Conservation (phyloP, 2,113 vertebrate genomes). For the Nipponia nippon region DNA sequence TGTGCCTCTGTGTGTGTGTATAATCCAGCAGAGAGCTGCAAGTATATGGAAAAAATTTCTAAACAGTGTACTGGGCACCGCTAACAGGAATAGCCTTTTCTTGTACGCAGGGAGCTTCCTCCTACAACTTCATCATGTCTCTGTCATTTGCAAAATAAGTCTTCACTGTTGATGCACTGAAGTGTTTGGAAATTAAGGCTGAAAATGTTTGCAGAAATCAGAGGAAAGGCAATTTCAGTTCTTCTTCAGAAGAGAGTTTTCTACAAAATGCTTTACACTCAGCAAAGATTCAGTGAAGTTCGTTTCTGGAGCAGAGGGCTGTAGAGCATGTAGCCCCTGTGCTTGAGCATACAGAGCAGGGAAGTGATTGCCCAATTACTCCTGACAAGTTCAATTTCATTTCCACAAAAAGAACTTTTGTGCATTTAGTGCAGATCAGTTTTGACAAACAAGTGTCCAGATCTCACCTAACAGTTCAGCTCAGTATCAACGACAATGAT, state of each 20-base stretch:
- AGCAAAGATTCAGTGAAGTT: background rate
- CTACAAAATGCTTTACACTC: background rate
- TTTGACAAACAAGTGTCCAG: background rate
- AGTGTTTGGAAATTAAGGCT: background rate
- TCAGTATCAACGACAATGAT: rapidly evolving
- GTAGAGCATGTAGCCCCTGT: background rate
- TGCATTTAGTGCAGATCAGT: background rate
- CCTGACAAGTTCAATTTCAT: background rate
- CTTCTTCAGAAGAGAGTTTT: background rate
- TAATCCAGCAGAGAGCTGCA: background rate
- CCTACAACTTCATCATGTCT: background rate
- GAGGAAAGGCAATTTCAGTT: background rate
- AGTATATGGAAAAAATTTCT: background rate
- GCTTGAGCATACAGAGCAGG: background rate
- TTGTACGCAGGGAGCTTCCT: background rate
- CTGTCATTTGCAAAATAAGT: background rate
- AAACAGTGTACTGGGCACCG: background rate
- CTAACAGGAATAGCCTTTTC: background rate
- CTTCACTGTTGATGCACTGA: background rate
- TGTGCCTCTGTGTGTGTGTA: too few relatives aligned
- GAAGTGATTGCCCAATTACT: background rate
- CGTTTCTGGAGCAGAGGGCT: background rate
- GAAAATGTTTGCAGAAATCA: background rate
- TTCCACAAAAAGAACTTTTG: background rate
- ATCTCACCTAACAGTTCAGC: background rate